These are phyloP conservation scores for Heterodera schachtii DNA, from an alignment of 1,140 invertebrate genomes.

Conservation along the genomic window DNA sequence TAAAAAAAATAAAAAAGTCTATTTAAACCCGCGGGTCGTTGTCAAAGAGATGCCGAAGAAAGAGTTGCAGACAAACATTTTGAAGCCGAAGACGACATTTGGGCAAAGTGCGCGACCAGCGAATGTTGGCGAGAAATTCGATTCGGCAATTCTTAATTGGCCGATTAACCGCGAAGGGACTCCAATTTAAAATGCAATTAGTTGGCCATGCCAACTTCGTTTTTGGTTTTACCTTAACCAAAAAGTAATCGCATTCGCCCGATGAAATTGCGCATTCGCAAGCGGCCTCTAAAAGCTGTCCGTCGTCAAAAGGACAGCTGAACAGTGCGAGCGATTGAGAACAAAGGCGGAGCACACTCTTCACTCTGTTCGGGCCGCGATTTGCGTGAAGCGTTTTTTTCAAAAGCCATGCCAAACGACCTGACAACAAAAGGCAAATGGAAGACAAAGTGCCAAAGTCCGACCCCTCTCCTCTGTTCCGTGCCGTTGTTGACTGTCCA, in stretches of 20 bases:
- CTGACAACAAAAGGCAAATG: background rate
- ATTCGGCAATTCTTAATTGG: conserved; percentile 28
- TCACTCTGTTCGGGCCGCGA: conserved; percentile 34
- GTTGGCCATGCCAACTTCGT: background rate
- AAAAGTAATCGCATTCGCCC: conserved; percentile 30
- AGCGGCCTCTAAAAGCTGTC: conserved; percentile 12
- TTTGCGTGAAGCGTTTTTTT: conserved; percentile 29
- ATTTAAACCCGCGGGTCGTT: conserved; percentile 21
- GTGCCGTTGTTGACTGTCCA: conserved; percentile 5
- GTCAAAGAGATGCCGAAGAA: conserved; percentile 35
- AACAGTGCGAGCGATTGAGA: conserved; percentile 31
- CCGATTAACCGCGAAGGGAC: background rate
- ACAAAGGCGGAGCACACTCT: conserved; percentile 36
- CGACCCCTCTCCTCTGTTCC: background rate
- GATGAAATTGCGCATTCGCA: conserved; percentile 38
- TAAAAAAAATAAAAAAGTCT: background rate
- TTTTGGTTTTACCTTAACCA: conserved; percentile 28
- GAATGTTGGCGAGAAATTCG: conserved; percentile 40
- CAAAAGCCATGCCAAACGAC: conserved; percentile 22
- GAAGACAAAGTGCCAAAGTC: background rate
- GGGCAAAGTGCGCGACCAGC: conserved; percentile 26
- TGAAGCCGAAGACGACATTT: conserved; percentile 25
- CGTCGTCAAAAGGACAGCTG: background rate
- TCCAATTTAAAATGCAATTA: background rate
- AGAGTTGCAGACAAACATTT: conserved; percentile 5